Evolutionary conservation across 2,113 vertebrate genomes (phyloP).

Genomic region (Pygoscelis adeliae): DNA sequence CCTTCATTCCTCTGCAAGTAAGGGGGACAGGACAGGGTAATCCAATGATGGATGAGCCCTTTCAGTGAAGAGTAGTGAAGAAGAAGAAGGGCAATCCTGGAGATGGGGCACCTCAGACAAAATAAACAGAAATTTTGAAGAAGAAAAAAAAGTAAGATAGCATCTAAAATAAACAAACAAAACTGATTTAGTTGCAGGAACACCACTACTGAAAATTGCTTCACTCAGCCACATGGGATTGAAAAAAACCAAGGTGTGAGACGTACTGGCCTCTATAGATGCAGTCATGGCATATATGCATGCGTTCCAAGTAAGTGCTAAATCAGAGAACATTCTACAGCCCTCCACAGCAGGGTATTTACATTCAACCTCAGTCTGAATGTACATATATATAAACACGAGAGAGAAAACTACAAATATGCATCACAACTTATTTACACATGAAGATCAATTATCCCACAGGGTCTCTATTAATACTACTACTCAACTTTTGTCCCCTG

Average conservation of each 20-base stretch:
- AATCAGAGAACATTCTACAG: neutral
- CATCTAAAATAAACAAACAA: neutral
- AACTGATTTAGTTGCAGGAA: neutral
- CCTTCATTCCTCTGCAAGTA: neutral
- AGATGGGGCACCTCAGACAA: neutral
- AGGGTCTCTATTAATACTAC: neutral
- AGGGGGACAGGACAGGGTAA: neutral
- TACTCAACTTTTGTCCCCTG: neutral
- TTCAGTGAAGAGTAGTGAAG: neutral
- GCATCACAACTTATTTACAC: neutral
- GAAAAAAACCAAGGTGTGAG: neutral
- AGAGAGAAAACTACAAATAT: neutral
- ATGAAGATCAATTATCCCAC: neutral
- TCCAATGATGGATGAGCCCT: neutral
- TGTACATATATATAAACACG: neutral
- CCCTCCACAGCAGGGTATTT: neutral
- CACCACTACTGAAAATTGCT: neutral
- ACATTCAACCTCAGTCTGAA: neutral
- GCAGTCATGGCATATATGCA: neutral
- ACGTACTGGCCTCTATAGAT: neutral
- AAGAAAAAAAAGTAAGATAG: neutral
- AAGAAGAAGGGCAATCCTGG: neutral
- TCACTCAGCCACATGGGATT: neutral
- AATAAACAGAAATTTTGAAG: neutral
- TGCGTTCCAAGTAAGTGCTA: neutral